These are phyloP conservation scores for Macropus fuliginosus DNA, from an alignment of 2,797 vertebrate species.

Conservation along the genomic window DNA sequence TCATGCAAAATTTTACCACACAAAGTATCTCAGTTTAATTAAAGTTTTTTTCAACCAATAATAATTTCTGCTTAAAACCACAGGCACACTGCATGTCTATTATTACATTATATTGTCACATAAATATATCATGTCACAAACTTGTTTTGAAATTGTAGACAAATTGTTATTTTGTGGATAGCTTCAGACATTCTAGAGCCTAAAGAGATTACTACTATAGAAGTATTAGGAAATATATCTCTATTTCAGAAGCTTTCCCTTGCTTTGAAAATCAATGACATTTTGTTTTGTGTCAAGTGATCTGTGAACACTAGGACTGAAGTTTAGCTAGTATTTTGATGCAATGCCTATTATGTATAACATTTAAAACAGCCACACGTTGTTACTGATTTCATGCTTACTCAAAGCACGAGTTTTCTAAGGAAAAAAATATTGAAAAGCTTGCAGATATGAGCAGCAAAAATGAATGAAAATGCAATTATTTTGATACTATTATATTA, in stretches of 20 bases:
- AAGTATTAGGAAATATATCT: conserved; percentile 54
- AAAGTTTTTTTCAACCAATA: conserved; percentile 25
- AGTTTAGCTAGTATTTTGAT: conserved; percentile 69
- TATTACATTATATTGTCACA: conserved; percentile 76
- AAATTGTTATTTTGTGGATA: conserved; percentile 73
- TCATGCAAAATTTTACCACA: conserved; percentile 65
- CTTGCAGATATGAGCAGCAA: conserved; percentile 23
- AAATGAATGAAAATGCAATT: conserved; percentile 64
- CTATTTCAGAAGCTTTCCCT: conserved; percentile 29
- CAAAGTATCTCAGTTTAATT: conserved; percentile 69
- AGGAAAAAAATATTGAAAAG: conserved; percentile 60
- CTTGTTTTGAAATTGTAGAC: conserved; percentile 64
- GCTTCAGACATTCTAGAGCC: conserved; percentile 37
- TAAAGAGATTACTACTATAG: conserved; percentile 42
- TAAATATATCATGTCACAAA: conserved; percentile 73
- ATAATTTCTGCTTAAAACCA: conserved; percentile 72
- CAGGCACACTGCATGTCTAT: conserved; percentile 34
- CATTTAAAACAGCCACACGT: conserved; percentile 64
- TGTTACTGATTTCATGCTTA: conserved; percentile 67
- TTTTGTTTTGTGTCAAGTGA: conserved; percentile 64
- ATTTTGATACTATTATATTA: conserved; percentile 34
- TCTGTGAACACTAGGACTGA: conserved; percentile 17
- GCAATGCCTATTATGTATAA: conserved; percentile 51
- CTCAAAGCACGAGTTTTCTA: conserved; percentile 64
- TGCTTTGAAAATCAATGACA: background rate